Base-by-base conservation (phyloP, 2,888 invertebrate species). In the Folsomia manolachei region DNA sequence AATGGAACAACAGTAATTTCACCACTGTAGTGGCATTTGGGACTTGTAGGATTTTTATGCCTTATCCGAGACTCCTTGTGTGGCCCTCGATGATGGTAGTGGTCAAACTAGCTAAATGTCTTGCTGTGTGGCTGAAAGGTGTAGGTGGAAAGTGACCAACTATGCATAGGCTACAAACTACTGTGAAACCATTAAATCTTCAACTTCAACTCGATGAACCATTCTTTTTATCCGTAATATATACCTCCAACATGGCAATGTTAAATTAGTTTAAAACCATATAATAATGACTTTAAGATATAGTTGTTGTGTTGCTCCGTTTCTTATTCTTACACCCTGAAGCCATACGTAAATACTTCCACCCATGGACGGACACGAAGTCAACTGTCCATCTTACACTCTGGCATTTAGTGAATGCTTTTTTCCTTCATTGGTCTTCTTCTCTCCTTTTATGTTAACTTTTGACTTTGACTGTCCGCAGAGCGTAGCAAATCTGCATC, bases 121-220 rank as follows among this genome's bases (percentile, higher is more conserved):
- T 75, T 72, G 73, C 75, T 75, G 75, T 75, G 75, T 72, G 75
- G 71, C 72, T 75, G 75, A 75, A 75, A 75, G 75, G 75, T 69
- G 74, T 71, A 71, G 65, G 66, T 73, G 72, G 70, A 70, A 67
- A 52, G 24, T 66, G 66, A 66, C 70, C 67, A 67, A 56, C 67
- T 66, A 24, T 9, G 4, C 18, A n/a, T n/a, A n/a, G 24, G 14
- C 39, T 4, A 39, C 39, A 9, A 14, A 39, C 39, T 39, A 39
- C 39, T 39, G 39, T 4, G 39, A 39, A 14, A 14, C 39, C 39
- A 39, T 9, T 39, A 39, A 39, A 39, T 39, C n/a, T n/a, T n/a
- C n/a, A n/a, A n/a, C n/a, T n/a, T n/a, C 39, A 39, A 39, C 39
- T n/a, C n/a, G n/a, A n/a, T n/a, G n/a, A 39, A 39, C 39, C 18